Conservation (phyloP, 1,140 invertebrate species). For the Sipha flava region DNA sequence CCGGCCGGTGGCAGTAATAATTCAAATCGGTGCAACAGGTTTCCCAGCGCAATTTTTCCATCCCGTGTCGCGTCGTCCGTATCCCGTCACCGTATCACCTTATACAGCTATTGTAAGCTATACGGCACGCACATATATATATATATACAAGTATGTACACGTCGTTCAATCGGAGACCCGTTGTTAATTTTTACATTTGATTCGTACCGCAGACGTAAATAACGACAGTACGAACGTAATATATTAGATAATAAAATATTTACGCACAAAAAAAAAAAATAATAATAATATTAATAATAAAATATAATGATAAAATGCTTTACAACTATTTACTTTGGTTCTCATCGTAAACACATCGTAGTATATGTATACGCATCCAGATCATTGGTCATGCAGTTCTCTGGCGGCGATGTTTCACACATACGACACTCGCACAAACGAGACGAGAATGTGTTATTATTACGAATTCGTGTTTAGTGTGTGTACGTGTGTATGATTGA, state of each 20-base stretch:
- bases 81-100: not conserved
- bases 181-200: not conserved
- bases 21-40: constrained; percentile 7
- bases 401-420: not conserved
- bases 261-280: not conserved
- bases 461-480: not conserved
- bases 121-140: not conserved
- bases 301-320: not conserved
- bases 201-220: not conserved
- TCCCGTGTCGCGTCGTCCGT: too few species aligned
- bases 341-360: not conserved
- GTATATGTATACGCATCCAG: not conserved
- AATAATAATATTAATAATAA: not conserved
- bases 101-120: not conserved
- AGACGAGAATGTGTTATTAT: constrained; percentile 27
- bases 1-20: not conserved
- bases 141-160: not conserved
- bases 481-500: constrained; percentile 2
- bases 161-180: not conserved
- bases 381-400: not conserved
- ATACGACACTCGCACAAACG: constrained; percentile 7
- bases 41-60: not conserved
- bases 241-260: not conserved
- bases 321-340: not conserved
- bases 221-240: not conserved